Evolutionary conservation across 2,888 invertebrate genomes (phyloP).

Genomic region (Cartodere bifasciata): DNA sequence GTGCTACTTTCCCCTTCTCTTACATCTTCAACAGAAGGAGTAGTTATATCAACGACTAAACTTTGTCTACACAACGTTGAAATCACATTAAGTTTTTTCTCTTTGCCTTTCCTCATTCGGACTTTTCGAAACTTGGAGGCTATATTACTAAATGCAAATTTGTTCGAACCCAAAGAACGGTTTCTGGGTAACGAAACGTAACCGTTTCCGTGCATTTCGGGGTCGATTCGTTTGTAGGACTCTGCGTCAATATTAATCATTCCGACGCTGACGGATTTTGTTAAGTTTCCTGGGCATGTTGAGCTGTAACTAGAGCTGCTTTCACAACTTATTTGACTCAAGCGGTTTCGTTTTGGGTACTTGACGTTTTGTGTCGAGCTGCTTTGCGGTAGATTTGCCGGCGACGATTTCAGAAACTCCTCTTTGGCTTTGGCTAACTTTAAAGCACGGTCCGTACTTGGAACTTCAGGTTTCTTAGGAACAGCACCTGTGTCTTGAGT

Average conservation of each 20-base stretch:
- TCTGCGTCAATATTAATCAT: conserved; percentile 58
- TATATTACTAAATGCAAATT: conserved; percentile 42
- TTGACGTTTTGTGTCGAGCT: conserved; percentile 17
- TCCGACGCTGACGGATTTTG: conserved; percentile 65
- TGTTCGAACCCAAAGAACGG: conserved; percentile 23
- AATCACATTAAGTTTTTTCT: conserved; percentile 45
- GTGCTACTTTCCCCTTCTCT: conserved; percentile 19
- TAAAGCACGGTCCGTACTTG: too few species aligned
- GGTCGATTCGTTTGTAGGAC: conserved; percentile 44
- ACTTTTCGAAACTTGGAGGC: conserved; percentile 48
- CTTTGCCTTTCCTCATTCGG: conserved; percentile 36
- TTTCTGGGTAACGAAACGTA: conserved; percentile 42
- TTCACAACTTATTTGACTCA: conserved; percentile 50
- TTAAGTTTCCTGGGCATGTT: conserved; percentile 37
- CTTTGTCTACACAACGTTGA: conserved; percentile 64
- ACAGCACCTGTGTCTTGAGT: too few species aligned
- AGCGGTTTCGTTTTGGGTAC: conserved; percentile 29
- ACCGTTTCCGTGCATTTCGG: conserved; percentile 32
- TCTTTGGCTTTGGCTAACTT: conserved; percentile 59
- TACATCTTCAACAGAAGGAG: conserved; percentile 12
- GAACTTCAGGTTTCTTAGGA: too few species aligned
- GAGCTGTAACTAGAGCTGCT: conserved; percentile 42
- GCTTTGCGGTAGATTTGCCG: conserved; percentile 15
- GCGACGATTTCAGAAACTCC: conserved; percentile 42
- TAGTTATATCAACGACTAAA: conserved; percentile 47